Percentiles rank a stretch among this genome's conserved stretches.
Evolutionary conservation across 2,797 vertebrate species (phyloP).

Genomic region (Nasua narica): DNA sequence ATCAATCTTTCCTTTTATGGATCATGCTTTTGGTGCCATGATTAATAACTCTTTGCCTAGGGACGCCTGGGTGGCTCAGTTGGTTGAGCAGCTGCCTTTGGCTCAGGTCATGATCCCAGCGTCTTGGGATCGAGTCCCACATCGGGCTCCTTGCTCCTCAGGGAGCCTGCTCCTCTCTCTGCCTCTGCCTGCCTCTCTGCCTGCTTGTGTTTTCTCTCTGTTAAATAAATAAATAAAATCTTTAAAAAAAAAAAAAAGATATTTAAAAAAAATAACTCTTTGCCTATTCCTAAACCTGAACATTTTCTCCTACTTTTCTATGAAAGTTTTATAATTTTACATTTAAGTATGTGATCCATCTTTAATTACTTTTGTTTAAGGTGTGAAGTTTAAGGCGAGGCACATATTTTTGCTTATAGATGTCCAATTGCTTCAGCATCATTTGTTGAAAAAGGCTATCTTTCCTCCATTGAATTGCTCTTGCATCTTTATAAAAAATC

Average conservation of each 20-base stretch:
- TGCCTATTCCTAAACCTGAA: background rate
- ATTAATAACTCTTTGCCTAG: background rate
- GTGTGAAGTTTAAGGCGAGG: background rate
- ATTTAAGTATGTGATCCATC: background rate
- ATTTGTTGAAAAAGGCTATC: background rate
- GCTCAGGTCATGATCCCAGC: too few species aligned
- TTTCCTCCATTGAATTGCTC: background rate
- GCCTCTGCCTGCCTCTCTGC: too few species aligned
- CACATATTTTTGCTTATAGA: background rate
- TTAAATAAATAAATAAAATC: too few species aligned
- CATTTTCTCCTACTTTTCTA: background rate
- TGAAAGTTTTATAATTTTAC: background rate
- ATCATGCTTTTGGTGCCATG: background rate
- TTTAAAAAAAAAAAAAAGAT: too few species aligned
- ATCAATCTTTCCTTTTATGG: background rate
- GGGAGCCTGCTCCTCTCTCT: too few species aligned
- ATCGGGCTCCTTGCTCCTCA: too few species aligned
- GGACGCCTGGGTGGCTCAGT: too few species aligned
- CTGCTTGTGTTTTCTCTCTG: too few species aligned
- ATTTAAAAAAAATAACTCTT: background rate
- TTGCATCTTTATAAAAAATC: background rate
- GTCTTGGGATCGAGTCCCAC: too few species aligned
- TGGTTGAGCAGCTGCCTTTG: too few species aligned
- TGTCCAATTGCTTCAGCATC: background rate
- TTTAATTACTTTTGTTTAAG: background rate